Evolutionary conservation across 2,113 vertebrate genomes (phyloP), one percentile per base, ranked within the genome.

Genomic region (Coryphaenoides rupestris): DNA sequence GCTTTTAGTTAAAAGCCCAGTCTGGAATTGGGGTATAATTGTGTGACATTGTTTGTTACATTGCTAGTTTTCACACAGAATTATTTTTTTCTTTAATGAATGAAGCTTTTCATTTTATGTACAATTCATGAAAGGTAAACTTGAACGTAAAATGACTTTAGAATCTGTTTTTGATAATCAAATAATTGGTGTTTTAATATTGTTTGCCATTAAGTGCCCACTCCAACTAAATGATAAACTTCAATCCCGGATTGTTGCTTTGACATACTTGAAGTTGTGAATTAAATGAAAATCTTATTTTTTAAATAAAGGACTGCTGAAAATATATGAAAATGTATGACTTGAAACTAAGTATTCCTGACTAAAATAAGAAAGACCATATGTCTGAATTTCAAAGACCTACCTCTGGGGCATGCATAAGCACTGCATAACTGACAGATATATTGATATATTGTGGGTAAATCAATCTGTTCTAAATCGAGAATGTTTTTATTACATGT

Each of bases 241-340:
- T n/a, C 15, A 50, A 50, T 50, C 77, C 62, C 67, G 60, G 74
- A 78, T 69, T 78, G 66, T 75, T 70, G 74, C 70, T 78, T 73
- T 58, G 80, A 65, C 22, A 74, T 86, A 87, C 82, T 88, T 88
- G 86, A 88, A 85, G 70, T 79, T 40, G 71, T n/a, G 62, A 21
- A 74, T 84, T 81, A 66, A 77, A 81, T 72, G 81, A 21, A 66
- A 60, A 52, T 83, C 72, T 83, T 80, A 81, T 58, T 79, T 83
- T 69, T 74, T 74, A 76, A 73, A 82, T 19, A 72, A 78, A 14
- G 77, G 77, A 84, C 86, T 89, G 86, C 84, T 89, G 86, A 89
- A 58, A 82, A 81, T 65, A 69, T 67, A 73, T 46, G n/a, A n/a
- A n/a, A n/a, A n/a, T n/a, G 33, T 40, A 40, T 40, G n/a, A 52